Conservation (phyloP, 2,888 invertebrate species). For the Laspeyria flexula region DNA sequence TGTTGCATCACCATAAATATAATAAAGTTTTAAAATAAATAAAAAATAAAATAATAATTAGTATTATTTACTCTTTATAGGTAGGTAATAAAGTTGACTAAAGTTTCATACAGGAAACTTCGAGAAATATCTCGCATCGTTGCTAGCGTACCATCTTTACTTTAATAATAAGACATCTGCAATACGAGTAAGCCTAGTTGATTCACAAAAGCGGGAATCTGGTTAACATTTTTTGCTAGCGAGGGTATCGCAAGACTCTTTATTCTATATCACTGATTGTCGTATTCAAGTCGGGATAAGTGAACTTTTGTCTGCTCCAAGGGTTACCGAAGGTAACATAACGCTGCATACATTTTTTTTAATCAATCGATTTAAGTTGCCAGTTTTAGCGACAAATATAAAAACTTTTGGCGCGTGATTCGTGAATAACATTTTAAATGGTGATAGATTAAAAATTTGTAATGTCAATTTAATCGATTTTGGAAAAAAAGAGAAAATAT, state of each 20-base stretch:
- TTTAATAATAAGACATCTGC: constrained; percentile 38
- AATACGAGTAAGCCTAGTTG: constrained; percentile 33
- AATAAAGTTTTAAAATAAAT: not conserved
- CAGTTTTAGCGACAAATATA: not conserved
- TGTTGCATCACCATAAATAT: too few species aligned
- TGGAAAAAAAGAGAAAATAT: too few species aligned
- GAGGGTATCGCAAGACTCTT: constrained; percentile 51
- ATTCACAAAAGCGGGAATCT: constrained; percentile 32
- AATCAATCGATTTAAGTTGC: not conserved
- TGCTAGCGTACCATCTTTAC: constrained; percentile 6
- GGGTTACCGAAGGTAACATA: constrained; percentile 22
- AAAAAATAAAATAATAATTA: not conserved
- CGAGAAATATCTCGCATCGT: not conserved
- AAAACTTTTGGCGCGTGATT: not conserved
- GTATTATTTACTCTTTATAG: too few species aligned
- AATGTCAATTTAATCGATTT: too few species aligned
- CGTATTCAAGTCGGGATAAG: constrained; percentile 57
- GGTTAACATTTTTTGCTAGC: constrained; percentile 47
- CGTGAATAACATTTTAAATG: too few species aligned
- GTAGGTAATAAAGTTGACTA: too few species aligned
- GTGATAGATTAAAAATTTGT: too few species aligned
- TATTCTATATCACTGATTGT: constrained; percentile 54
- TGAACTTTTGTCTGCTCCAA: constrained; percentile 39
- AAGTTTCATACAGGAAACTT: not conserved
- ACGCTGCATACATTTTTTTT: constrained; percentile 1